Evolutionary conservation across 2,888 invertebrate species (phyloP), one percentile per base, ranked within the genome.

Genomic region (Euproctis similis): DNA sequence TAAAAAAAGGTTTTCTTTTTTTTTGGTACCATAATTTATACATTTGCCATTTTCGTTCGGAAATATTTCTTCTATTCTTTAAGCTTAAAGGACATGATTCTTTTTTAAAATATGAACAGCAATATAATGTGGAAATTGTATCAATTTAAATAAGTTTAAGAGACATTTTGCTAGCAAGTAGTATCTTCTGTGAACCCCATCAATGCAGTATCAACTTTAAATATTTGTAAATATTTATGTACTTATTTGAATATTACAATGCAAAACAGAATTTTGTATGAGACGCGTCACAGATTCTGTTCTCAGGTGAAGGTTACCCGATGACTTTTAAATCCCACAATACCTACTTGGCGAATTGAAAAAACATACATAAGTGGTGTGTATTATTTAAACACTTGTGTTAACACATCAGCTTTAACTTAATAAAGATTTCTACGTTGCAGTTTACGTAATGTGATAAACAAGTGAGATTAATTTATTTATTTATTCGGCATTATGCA

Each of bases 261-360:
- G 31, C 8, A 20, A 42, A 51, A 49, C 51, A 26, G 40, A 49
- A 49, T 40, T 36, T 40, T 28, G 49, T 42, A 47, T 42, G 30
- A 44, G 35, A 10, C 27, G 29, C 27, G 30, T 39, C 25, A 31
- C 25, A 10, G 24, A 42, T 36, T 31, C 27, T 10, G 29, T 16
- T 32, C 26, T 28, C 30, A 30, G 24, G 20, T 34, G 36, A 20
- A 34, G 28, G 26, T 16, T 17, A 27, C 25, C 6, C 30, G 26
- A 30, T 31, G 24, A 14, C 23, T 26, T 22, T 40, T 17, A 30
- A 19, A n/a, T n/a, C n/a, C n/a, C n/a, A n/a, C n/a, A n/a, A n/a
- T n/a, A n/a, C n/a, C n/a, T n/a, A n/a, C n/a, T 37, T 34, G 10
- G 21, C 28, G 14, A 14, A 4, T 14, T 14, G 14, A 14, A 14